Evolutionary conservation across 2,888 invertebrate genomes (phyloP).

Genomic region (Brachynemurus nebulosus): DNA sequence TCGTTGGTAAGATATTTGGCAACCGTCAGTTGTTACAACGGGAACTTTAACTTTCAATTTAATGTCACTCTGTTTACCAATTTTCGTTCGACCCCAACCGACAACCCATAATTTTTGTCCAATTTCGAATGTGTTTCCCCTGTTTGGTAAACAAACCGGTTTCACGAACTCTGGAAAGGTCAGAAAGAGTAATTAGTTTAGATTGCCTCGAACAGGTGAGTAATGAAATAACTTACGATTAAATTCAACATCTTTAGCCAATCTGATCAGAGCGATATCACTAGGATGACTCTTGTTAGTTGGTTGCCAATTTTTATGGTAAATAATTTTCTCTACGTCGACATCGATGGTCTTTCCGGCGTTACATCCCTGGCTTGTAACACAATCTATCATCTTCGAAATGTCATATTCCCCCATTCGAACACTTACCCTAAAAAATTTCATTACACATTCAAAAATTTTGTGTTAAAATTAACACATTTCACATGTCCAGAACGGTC

Average conservation of each 20-base stretch:
- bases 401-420: slow-evolving; percentile 58
- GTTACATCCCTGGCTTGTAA: neutral
- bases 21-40: no score
- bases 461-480: no score
- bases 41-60: no score
- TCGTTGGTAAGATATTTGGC: slow-evolving; percentile 2
- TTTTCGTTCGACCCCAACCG: slow-evolving; percentile 28
- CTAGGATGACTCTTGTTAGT: slow-evolving; percentile 11
- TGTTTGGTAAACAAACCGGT: slow-evolving; percentile 26
- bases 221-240: slow-evolving; percentile 35
- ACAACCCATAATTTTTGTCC: slow-evolving; percentile 26
- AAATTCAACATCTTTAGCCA: slow-evolving; percentile 37
- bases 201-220: no score
- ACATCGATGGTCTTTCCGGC: slow-evolving; percentile 14
- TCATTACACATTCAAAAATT: no score
- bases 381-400: slow-evolving; percentile 42
- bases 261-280: slow-evolving; percentile 58
- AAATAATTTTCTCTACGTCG: slow-evolving; percentile 17
- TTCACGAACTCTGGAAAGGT: slow-evolving; percentile 14
- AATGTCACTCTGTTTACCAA: slow-evolving; percentile 5
- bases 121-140: slow-evolving; percentile 15
- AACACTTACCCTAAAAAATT: slow-evolving; percentile 25
- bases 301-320: slow-evolving; percentile 19
- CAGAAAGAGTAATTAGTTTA: neutral
- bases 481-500: no score